Base-by-base conservation (phyloP, 1,140 invertebrate species). In the Trichonephila clavata region DNA sequence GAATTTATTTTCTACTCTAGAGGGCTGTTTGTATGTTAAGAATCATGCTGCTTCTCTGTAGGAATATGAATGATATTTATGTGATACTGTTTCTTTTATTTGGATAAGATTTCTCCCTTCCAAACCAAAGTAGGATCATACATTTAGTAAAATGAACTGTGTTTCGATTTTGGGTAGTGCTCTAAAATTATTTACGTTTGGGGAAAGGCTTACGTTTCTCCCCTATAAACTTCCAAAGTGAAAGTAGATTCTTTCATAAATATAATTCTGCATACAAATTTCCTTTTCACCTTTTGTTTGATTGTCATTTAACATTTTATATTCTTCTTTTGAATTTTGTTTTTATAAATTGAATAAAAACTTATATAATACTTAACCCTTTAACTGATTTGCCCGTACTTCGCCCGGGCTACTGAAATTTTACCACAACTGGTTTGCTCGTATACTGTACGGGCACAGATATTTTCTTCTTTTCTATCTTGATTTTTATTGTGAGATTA, bases 21-120 rank as follows among this genome's bases (percentile, higher is more conserved):
- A 60, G 50, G n/a, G 68, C 63, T 80, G 68, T 90, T 90, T 80
- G 43, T 61, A 89, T 89, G 86, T 65, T 68, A 90, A 80, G 68
- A n/a, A 27, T 27, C 68, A n/a, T 60, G 63, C 88, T n/a, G 39
- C 80, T 90, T 60, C 63, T 60, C 59, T 60, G 27, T 13, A 90
- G 24, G 27, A 63, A 86, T 86, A 63, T 86, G 84, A 24, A 63
- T 63, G 59, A 14, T 39, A 77, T 77, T 77, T 77, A 77, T 77
- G 71, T 18, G 81, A 57, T 57, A 21, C 8, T 77, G 57, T 24
- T 21, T 84, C 81, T 84, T 59, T 24, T 24, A 59, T 77, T 77
- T 50, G 71, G 71, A 77, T 77, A 77, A 77, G 71, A 77, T 39
- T 77, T 77, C 71, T 21, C 16, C 16, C 50, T 32, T 18, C 16